Base-by-base conservation (phyloP, 2,797 vertebrate genomes). In the Molothrus aeneus region DNA sequence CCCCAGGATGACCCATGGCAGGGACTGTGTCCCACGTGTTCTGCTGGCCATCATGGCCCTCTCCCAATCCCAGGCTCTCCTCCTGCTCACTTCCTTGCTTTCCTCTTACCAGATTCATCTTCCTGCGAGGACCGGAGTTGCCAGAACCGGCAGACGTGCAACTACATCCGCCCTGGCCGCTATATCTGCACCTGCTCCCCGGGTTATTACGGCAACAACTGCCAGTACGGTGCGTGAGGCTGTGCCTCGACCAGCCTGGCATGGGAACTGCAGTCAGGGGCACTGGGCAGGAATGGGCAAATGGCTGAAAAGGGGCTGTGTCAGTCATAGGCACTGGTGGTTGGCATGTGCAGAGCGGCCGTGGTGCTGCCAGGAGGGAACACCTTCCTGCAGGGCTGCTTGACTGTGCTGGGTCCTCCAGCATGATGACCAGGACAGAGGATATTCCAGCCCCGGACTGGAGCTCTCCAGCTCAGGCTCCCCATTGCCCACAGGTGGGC, bases 111-210 rank as follows among this genome's bases (percentile, higher is more conserved):
- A 96, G 96, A 97, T 68, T 80, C 94, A 47, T 98, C 90, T 57
- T 81, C 77, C 51, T 98, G 98, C 1, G 95, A 97, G 69, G 98
- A 97, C 28, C 94, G 93, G 25, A 97, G 97, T 56, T 98, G 98
- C 95, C 91, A 81, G 50, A 97, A 97, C 51, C 96, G 96, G 31
- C 98, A 97, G 92, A 98, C 96, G 0, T 99, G 98, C 91, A 97
- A 98, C 86, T 94, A 97, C 92, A 97, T 96, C 92, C 95, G 96
- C 78, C 95, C 97, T 0, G 98, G 98, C 81, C 90, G 94, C 72
- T 97, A 97, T 81, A 98, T 98, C 95, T 99, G 98, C 90, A 98
- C 98, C 10, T 99, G 98, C 92, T 97, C 96, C 54, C 98, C 98
- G 0, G 98, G 98, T 53, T 98, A 98, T 97, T 98, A 98, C 0